These are phyloP conservation scores for Glaucomys volans DNA, from an alignment of 2,113 vertebrate genomes.

Conservation along the genomic window DNA sequence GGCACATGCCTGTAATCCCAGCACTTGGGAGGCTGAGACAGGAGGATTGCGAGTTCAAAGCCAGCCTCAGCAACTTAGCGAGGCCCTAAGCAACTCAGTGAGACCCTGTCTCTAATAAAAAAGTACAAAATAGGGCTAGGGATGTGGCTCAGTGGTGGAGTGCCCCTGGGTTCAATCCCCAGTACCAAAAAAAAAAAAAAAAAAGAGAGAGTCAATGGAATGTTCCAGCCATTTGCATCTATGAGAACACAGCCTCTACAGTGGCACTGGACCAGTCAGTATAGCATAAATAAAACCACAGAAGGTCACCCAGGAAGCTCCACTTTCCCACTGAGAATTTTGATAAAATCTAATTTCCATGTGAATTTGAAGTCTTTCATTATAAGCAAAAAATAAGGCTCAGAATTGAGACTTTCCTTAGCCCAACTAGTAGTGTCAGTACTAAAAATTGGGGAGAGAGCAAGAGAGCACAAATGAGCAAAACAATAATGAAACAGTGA, in stretches of 20 bases:
- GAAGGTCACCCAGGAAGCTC: background rate
- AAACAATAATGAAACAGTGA: background rate
- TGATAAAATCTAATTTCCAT: background rate
- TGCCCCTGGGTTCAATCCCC: no score
- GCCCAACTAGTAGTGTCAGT: background rate
- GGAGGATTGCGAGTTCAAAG: no score
- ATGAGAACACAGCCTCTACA: background rate
- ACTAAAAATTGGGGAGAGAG: background rate
- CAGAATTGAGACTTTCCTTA: background rate
- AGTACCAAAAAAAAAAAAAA: no score
- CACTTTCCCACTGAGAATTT: background rate
- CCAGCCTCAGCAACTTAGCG: no score
- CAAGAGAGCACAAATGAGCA: background rate
- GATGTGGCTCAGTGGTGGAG: no score
- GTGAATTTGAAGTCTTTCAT: background rate
- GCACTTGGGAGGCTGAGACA: no score
- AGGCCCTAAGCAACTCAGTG: no score
- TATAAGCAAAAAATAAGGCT: conserved; percentile 48
- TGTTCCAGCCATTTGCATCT: background rate
- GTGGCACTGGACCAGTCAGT: background rate
- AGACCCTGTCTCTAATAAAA: no score
- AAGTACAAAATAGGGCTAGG: no score
- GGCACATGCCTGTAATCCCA: no score
- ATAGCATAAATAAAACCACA: conserved; percentile 26
- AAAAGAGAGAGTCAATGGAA: background rate